Percentiles rank a stretch among this genome's conserved stretches.
Conservation (phyloP, 2,888 invertebrate species). For the Ditula angustiorana region DNA sequence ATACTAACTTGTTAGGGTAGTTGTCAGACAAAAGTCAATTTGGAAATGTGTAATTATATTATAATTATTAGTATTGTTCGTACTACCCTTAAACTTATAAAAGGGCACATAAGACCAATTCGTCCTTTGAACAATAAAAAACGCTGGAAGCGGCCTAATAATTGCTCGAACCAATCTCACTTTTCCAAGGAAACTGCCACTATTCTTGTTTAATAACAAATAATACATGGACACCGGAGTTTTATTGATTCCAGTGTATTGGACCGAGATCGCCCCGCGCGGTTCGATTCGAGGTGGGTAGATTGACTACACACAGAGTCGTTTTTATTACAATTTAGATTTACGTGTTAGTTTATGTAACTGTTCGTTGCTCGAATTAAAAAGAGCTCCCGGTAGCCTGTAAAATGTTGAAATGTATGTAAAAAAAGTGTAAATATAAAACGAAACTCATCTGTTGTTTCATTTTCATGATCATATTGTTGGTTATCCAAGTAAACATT, state of each 20-base stretch:
- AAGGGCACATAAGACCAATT: constrained; percentile 73
- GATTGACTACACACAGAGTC: constrained; percentile 74
- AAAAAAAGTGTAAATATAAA: constrained; percentile 84
- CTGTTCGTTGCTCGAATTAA: constrained; percentile 85
- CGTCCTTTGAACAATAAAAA: constrained; percentile 78
- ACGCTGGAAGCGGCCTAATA: constrained; percentile 78
- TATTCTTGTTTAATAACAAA: constrained; percentile 64
- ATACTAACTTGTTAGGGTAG: constrained; percentile 70
- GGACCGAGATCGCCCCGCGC: constrained; percentile 64
- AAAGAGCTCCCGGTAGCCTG: constrained; percentile 85
- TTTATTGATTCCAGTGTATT: constrained; percentile 83
- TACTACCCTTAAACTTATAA: constrained; percentile 51
- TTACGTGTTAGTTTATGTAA: constrained; percentile 85
- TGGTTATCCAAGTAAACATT: constrained; percentile 53
- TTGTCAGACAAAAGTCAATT: constrained; percentile 71
- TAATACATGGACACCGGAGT: constrained; percentile 70
- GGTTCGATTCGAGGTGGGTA: constrained; percentile 69
- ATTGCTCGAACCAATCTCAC: constrained; percentile 69
- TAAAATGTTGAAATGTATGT: constrained; percentile 85
- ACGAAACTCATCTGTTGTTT: constrained; percentile 76
- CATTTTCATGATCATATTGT: constrained; percentile 64
- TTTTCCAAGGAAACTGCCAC: constrained; percentile 74
- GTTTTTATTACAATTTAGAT: constrained; percentile 84
- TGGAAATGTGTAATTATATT: constrained; percentile 66
- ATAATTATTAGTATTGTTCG: constrained; percentile 54